phyloP scores from a whole-genome alignment of 2,888 invertebrate species.

The Deilephila porcellus region DNA sequence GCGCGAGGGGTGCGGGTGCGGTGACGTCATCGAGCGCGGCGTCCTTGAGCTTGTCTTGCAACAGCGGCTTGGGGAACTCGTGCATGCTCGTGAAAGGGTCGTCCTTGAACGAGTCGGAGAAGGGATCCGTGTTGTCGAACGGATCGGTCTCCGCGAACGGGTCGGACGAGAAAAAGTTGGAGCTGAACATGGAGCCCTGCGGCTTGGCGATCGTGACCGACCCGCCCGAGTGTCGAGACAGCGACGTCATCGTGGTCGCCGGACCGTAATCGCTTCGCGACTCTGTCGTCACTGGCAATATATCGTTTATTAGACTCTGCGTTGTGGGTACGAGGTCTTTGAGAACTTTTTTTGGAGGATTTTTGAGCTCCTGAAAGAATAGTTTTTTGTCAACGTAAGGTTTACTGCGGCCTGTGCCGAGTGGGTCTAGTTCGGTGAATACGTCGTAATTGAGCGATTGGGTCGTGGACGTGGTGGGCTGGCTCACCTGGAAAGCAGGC shows the following conservation, averaged over 20 bases:
- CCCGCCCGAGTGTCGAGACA: constrained; percentile 78
- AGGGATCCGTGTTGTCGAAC: constrained; percentile 89
- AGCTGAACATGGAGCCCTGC: constrained; percentile 56
- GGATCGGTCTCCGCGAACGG: constrained; percentile 89
- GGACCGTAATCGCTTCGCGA: constrained; percentile 68
- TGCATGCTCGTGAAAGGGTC: constrained; percentile 85
- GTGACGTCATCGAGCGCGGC: too few relatives aligned
- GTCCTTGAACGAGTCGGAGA: constrained; percentile 85
- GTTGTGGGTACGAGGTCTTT: constrained; percentile 90
- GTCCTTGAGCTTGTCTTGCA: constrained; percentile 52
- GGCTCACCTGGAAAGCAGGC: constrained; percentile 79
- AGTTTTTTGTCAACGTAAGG: constrained; percentile 98
- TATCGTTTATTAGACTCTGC: constrained; percentile 69
- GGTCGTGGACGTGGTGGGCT: constrained; percentile 67
- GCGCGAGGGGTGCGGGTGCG: neutral
- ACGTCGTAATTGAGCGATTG: constrained; percentile 88
- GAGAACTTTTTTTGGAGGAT: constrained; percentile 96
- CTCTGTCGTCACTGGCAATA: constrained; percentile 63
- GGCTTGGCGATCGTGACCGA: constrained; percentile 76
- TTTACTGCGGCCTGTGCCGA: constrained; percentile 95
- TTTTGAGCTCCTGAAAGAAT: constrained; percentile 97
- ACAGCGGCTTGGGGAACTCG: constrained; percentile 68
- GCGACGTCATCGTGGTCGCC: constrained; percentile 79
- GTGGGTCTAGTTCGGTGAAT: constrained; percentile 96
- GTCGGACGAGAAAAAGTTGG: constrained; percentile 81